Base-by-base conservation (phyloP, 2,888 invertebrate genomes). In the Heliconius sara region DNA sequence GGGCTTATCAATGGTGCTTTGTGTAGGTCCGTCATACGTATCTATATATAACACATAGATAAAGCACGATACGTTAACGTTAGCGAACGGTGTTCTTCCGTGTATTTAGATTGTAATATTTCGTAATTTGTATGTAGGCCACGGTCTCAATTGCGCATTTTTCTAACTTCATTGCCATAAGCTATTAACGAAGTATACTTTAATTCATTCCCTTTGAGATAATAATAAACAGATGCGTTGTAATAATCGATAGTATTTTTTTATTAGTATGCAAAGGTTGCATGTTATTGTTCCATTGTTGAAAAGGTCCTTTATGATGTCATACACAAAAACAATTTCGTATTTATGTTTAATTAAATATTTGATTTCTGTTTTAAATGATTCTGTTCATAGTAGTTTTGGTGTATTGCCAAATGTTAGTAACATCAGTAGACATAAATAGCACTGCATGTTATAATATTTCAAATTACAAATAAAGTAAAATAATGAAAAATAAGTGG, bases 41-140 rank as follows among this genome's bases (percentile, higher is more conserved):
- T 90, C 91, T 93, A 93, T 93, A 92, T 93, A 92, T 93, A 93
- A 88, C 91, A 88, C 91, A 88, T 90, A 91, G 91, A 91, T 92
- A 91, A 91, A 88, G 88, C 88, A 91, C 88, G 88, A 89, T 88
- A 89, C 91, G 89, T 88, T 90, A 86, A 88, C 90, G 89, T 88
- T 90, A 86, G 87, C 85, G 84, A 88, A 85, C 86, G 85, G 87
- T 88, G 84, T 86, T 92, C 94, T 95, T 95, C 94, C 95, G 93
- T 88, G 88, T 93, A 86, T 89, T 84, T 88, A 87, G 91, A 91
- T 90, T 89, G 89, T 91, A 87, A 86, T 91, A 94, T 95, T 95
- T 95, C 95, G 94, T 95, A 95, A 95, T 92, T 90, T 88, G 80
- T 84, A 88, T 91, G 91, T 95, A 93, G 95, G 95, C 95, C 95